Conservation (phyloP, 92 coral and sea anemone genomes). For the Parazoanthus darwini region DNA sequence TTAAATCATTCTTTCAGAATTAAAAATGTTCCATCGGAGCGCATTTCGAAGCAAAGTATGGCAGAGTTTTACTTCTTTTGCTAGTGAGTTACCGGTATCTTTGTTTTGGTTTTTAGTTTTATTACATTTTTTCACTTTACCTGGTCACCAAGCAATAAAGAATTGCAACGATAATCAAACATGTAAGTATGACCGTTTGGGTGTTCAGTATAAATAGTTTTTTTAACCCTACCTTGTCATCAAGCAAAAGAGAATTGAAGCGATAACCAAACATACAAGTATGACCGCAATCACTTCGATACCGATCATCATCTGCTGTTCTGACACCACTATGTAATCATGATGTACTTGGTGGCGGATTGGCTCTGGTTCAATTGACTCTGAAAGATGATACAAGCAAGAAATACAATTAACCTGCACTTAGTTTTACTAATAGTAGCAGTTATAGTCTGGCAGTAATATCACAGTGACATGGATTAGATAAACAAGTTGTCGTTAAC, state of each 20-base stretch:
- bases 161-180: neutral
- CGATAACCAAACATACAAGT: neutral
- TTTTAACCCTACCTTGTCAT: neutral
- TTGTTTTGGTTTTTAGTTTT: too few species aligned
- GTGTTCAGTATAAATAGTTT: too few species aligned
- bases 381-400: neutral
- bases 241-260: neutral
- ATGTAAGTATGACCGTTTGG: neutral
- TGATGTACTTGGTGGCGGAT: neutral
- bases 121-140: neutral
- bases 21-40: too few species aligned
- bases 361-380: neutral
- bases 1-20: too few species aligned
- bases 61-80: too few species aligned
- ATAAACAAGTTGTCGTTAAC: too few species aligned
- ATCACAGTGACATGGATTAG: too few species aligned
- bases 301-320: neutral
- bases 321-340: neutral
- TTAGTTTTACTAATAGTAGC: too few species aligned
- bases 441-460: too few species aligned
- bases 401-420: neutral
- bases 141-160: neutral
- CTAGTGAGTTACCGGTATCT: too few species aligned
- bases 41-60: too few species aligned
- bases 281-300: neutral